Base-by-base conservation (phyloP, 2,113 vertebrate genomes). In the Rhinopithecus roxellana region DNA sequence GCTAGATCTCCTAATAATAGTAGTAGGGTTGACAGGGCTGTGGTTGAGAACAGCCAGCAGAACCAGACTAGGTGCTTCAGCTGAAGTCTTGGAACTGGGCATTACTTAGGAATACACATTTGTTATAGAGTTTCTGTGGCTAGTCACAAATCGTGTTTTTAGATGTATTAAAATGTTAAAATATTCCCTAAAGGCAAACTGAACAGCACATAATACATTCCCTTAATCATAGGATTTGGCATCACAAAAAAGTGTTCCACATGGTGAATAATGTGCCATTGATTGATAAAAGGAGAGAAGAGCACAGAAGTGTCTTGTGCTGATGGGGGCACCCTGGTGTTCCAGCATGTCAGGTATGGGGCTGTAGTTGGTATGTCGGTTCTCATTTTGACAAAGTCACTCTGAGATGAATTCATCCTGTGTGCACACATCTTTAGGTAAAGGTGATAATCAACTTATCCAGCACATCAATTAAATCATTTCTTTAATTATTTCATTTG, bases 161-260 rank as follows among this genome's bases (percentile, higher is more conserved):
- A 90, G 52, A 10, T 95, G 57, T 88, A 75, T 82, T 85, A 81
- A 79, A 97, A 43, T 72, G 87, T 23, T 67, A 83, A 85, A 78
- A 55, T 86, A 94, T 77, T 92, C 35, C 50, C 59, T 86, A 59
- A 70, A 77, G 50, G 30, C 35, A 96, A 94, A 93, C 61, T n/a
- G 64, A 95, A 83, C 17, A 23, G 27, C 40, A 90, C 17, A 10
- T 30, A 77, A 78, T 92, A 88, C 13, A 84, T 90, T 69, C 17
- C 38, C 32, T 38, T 64, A 84, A 78, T 89, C 43, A 50, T 57
- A 77, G 57, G 38, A 45, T 67, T 69, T 97, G 79, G 14, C 48
- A 55, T 27, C 55, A 93, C 30, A 43, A 40, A 38, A 75, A 83
- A 86, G 27, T 88, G 10, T 67, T 89, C 50, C 57, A 22, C 27